phyloP scores from a whole-genome alignment of 2,113 vertebrate genomes.

The Heptranchias perlo region DNA sequence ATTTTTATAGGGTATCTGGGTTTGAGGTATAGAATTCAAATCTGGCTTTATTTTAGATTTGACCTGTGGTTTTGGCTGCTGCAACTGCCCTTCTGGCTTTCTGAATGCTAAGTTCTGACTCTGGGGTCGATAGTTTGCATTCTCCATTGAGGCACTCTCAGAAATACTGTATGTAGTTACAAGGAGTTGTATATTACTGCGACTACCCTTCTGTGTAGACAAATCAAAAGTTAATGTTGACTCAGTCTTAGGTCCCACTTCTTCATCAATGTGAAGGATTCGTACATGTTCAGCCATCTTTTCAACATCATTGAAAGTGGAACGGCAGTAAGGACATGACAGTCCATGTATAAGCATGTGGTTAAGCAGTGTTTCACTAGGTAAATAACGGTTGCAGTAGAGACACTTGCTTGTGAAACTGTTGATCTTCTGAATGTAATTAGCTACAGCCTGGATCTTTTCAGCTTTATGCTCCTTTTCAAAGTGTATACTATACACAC shows the following conservation, averaged over 20 bases:
- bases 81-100: conserved; percentile 42
- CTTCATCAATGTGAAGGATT: conserved; percentile 81
- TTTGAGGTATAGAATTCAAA: conserved; percentile 72
- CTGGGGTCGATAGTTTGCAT: conserved; percentile 89
- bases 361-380: conserved; percentile 91
- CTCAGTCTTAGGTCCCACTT: conserved; percentile 85
- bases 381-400: conserved; percentile 96
- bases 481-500: conserved; percentile 92
- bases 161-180: conserved; percentile 88
- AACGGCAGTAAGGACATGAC: conserved; percentile 89
- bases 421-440: conserved; percentile 99
- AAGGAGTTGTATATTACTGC: conserved; percentile 92
- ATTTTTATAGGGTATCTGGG: conserved; percentile 91
- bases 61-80: conserved; percentile 70
- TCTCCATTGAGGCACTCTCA: conserved; percentile 87
- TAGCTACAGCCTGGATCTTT: conserved; percentile 93
- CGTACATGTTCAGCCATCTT: conserved; percentile 98
- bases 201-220: conserved; percentile 92
- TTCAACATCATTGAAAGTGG: conserved; percentile 94
- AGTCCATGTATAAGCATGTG: conserved; percentile 97
- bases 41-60: conserved; percentile 71
- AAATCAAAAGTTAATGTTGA: conserved; percentile 94
- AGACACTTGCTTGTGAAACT: conserved; percentile 99
- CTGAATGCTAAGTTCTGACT: conserved; percentile 62
- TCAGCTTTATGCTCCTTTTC: conserved; percentile 98